Base-by-base conservation (phyloP, 2,113 vertebrate genomes). In the Cheirogaleus medius region DNA sequence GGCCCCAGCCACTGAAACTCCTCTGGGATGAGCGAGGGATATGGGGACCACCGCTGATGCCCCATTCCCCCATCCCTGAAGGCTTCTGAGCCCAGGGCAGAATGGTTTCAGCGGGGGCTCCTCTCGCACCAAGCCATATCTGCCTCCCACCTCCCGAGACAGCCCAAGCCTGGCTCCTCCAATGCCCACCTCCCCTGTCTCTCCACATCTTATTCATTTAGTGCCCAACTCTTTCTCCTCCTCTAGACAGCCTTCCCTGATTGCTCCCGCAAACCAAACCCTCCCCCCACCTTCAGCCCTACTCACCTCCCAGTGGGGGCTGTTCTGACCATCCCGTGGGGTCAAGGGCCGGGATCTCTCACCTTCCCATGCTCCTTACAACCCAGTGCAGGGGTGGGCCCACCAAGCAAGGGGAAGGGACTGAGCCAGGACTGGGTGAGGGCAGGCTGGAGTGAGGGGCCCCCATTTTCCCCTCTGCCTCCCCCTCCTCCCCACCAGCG, bases 231-330 rank as follows among this genome's bases (percentile, higher is more conserved):
- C 68, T 17, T 37, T 8, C 83, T 87, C 68, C 71, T 96, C 92
- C 73, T 87, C 73, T 71, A 91, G 29, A 13, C n/a, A 77, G 85
- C 64, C 83, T 73, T 81, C 91, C n/a, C 42, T 80, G 94, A 69
- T 87, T 94, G 42, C 60, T 87, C 37, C 66, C 64, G 11, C 49
- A 21, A 66, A 64, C 44, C 82, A 14, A 17, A 47, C 23, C 42
- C 60, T 69, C 39, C 23, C 37, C 1, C 25, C 32, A 73, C 42
- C 27, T 74, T 87, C 29, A 5, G 25, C 8, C 49, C 74, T 29
- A 3, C 37, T 68, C 54, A 60, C 29, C 27, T 76, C 58, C 82
- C 66, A 88, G 47, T 11, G 44, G n/a, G 8, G n/a, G 49, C 42
- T 82, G 8, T 81, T 68, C 44, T 71, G n/a, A 68, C 10, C 49